These are phyloP conservation scores for Dromiciops gliroides DNA, from an alignment of 2,113 vertebrate species.

Conservation along the genomic window DNA sequence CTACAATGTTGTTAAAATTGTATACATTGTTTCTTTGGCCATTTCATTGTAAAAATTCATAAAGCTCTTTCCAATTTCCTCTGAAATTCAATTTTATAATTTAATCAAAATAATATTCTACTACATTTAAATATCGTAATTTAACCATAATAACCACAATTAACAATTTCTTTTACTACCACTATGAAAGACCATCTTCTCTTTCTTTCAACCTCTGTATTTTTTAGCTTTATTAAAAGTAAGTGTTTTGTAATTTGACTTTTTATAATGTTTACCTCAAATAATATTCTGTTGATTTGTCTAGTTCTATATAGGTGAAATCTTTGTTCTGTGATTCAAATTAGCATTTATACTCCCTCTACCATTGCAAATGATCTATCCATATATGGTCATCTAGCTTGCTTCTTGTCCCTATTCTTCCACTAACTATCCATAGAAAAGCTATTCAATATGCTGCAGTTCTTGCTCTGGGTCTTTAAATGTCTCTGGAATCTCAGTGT, in stretches of 20 bases:
- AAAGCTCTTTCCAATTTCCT: not conserved
- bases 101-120: not conserved
- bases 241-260: not conserved
- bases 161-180: not conserved
- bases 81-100: not conserved
- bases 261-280: not conserved
- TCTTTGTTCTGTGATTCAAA: not conserved
- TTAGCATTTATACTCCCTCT: not conserved
- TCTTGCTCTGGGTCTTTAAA: not conserved
- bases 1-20: not conserved
- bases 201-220: not conserved
- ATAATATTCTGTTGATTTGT: not conserved
- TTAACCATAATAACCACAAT: too few relatives aligned
- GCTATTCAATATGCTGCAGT: not conserved
- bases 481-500: not conserved
- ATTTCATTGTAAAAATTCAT: not conserved
- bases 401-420: not conserved
- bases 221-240: not conserved
- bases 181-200: not conserved
- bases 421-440: not conserved
- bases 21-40: not conserved
- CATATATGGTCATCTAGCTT: not conserved
- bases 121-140: not conserved
- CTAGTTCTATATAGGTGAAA: not conserved
- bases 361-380: not conserved